Base-by-base conservation (phyloP, 1,140 invertebrate species). In the Sitodiplosis mosellana region DNA sequence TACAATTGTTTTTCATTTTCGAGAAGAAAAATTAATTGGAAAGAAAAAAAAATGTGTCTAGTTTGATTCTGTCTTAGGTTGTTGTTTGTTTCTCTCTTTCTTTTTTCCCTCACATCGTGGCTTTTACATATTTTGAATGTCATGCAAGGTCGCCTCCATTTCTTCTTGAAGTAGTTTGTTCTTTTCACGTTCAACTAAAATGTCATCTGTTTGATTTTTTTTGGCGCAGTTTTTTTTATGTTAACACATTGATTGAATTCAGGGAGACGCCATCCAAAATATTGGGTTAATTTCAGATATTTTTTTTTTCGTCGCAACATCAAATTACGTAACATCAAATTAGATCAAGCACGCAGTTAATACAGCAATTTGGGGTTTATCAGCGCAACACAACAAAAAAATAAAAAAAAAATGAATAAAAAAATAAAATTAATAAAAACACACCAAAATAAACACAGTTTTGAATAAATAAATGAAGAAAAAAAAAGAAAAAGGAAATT, bases 71-170 rank as follows among this genome's bases (percentile, higher is more conserved):
- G 27, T 27, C 27, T 27, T 27, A 27, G 27, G 27, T 27, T 27
- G 3, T 27, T 3, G 10, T 27, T 27, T 27, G n/a, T n/a, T n/a
- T n/a, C n/a, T n/a, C n/a, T n/a, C n/a, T n/a, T n/a, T 38, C 18
- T n/a, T n/a, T n/a, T n/a, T n/a, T n/a, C n/a, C n/a, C n/a, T 27
- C 3, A 27, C 27, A 27, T 10, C 3, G 3, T 10, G 4, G 11
- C 4, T 50, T 78, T 82, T 89, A 95, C 88, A 95, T 94, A 72
- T 94, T 95, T 75, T 96, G 91, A 73, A 97, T 93, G 75, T 97
- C 92, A 78, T 95, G 89, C 71, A 98, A 82, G 61, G 93, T 97
- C 61, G 87, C 82, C 71, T 99, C 94, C 87, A 99, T 96, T 70
- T 99, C 95, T 67, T 93, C 87, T 69, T 92, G 84, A 59, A 98